These are phyloP conservation scores for Philantomba maxwellii DNA, from an alignment of 2,113 vertebrate species.

Conservation along the genomic window DNA sequence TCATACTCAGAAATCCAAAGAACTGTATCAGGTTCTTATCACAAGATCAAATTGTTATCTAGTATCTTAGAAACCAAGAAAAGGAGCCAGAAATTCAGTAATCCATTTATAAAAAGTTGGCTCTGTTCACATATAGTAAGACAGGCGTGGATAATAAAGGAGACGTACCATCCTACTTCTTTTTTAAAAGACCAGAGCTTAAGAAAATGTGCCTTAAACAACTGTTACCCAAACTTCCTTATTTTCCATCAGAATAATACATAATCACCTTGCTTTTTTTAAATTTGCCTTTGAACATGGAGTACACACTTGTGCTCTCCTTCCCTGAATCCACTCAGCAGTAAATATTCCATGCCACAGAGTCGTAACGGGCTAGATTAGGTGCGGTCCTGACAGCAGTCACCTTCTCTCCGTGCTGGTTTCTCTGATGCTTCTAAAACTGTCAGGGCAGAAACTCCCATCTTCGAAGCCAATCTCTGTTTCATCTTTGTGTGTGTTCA, in stretches of 20 bases:
- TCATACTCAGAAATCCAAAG: neutral
- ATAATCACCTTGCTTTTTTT: neutral
- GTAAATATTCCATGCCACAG: neutral
- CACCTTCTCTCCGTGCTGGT: neutral
- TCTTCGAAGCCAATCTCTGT: slow-evolving; percentile 27
- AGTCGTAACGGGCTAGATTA: neutral
- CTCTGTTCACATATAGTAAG: neutral
- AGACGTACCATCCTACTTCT: neutral
- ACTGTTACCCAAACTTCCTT: neutral
- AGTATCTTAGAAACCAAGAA: neutral
- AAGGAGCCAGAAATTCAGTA: neutral
- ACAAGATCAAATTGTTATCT: neutral
- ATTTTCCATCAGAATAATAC: neutral
- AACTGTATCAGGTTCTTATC: neutral
- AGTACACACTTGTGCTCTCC: neutral
- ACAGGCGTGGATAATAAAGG: neutral
- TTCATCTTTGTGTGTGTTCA: neutral
- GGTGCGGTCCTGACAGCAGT: slow-evolving; percentile 15
- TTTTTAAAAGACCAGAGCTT: neutral
- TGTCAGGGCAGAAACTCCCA: slow-evolving; percentile 16
- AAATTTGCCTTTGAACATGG: neutral
- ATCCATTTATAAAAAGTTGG: neutral
- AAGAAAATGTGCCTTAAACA: neutral
- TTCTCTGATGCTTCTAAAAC: neutral
- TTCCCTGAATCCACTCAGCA: neutral